Evolutionary conservation across 2,888 invertebrate genomes (phyloP), one percentile per base, ranked within the genome.

Genomic region (Lasioglossum lativentre): DNA sequence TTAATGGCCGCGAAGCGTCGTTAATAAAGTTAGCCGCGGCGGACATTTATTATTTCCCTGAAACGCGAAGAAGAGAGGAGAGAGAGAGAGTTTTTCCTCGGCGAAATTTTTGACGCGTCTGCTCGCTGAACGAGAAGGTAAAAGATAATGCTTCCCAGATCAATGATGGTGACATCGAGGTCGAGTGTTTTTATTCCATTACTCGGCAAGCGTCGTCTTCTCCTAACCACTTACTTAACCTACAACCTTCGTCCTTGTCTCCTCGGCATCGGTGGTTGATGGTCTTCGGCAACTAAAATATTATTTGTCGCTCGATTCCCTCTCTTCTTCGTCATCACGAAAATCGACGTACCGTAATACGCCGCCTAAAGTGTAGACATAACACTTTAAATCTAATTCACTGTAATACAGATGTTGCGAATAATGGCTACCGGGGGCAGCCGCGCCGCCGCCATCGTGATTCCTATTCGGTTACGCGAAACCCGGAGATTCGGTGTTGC

Each of bases 171-270:
- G 91, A 92, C 92, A 92, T 92, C 89, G 90, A 84, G 92, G 93
- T 93, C 92, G 93, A 94, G 94, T 94, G 94, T 94, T 94, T 94
- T 94, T 94, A 94, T 94, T 94, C 94, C 94, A 94, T 94, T 94
- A 94, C 93, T 90, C 89, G 79, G 89, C 87, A 81, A 85, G n/a
- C 88, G 85, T 86, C 90, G 91, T 91, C 91, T 93, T 94, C 93
- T 94, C 93, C 93, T 93, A 94, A 94, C 93, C 94, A 94, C 94
- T 94, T 94, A 94, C 91, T 92, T 90, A 89, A 92, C 89, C 93
- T 88, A 87, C 90, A 87, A 90, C 90, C 90, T 92, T 90, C 91
- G 87, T 83, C 90, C 90, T 82, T 80, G 78, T 74, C 88, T 88
- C 76, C 83, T 82, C 82, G 80, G 86, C 89, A 77, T 85, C 82